phyloP scores from a whole-genome alignment of 2,888 invertebrate species.

The Teleogryllus oceanicus region DNA sequence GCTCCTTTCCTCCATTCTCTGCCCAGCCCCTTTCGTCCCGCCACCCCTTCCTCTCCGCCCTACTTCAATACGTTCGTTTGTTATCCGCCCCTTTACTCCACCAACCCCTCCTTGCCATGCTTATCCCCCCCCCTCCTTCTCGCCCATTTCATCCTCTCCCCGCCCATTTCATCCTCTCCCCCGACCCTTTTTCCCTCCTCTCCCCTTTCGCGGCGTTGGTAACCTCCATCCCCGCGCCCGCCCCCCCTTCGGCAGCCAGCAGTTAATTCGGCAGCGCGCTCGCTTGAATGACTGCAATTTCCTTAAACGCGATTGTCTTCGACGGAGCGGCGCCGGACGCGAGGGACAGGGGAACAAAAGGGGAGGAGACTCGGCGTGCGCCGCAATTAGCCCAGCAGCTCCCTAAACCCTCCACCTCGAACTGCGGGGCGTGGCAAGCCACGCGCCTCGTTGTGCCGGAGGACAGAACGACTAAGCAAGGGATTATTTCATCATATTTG shows the following conservation, averaged over 20 bases:
- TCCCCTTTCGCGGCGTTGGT: too few species aligned
- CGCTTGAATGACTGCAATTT: slow-evolving; percentile 18
- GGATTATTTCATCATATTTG: too few species aligned
- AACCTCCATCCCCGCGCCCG: too few species aligned
- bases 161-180: not conserved
- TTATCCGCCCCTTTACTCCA: not conserved
- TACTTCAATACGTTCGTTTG: too few species aligned
- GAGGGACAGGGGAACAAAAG: not conserved
- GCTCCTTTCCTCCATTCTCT: too few species aligned
- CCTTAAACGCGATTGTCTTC: slow-evolving; percentile 2
- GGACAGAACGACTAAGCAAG: too few species aligned
- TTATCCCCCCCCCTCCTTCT: not conserved
- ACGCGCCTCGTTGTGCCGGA: too few species aligned
- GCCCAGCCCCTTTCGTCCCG: too few species aligned
- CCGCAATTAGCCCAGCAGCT: not conserved
- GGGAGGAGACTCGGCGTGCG: not conserved
- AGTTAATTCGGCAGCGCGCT: slow-evolving; percentile 9
- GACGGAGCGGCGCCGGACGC: not conserved
- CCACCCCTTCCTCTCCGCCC: not conserved
- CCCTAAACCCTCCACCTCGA: not conserved
- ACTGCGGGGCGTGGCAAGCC: not conserved
- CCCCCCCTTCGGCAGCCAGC: not conserved
- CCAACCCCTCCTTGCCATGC: not conserved
- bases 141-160: not conserved
- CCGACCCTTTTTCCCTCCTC: not conserved